These are phyloP conservation scores for Augochlorella aurata DNA, from an alignment of 2,888 invertebrate species.

Conservation along the genomic window DNA sequence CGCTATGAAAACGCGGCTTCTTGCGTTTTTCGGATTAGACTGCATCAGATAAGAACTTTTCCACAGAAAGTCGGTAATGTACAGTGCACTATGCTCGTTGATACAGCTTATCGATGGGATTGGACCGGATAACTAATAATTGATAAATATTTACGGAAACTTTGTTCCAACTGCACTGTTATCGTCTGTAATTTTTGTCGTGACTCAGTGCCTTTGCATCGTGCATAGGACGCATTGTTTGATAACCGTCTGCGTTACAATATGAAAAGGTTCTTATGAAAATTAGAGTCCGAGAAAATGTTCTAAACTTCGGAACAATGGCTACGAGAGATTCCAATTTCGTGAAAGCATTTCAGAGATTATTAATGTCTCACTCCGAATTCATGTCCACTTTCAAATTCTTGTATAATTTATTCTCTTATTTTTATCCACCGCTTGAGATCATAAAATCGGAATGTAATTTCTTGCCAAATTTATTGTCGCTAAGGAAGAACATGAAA, in stretches of 20 bases:
- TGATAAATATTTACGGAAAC: conserved; percentile 58
- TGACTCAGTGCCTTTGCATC: conserved; percentile 50
- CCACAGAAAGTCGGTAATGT: conserved; percentile 20
- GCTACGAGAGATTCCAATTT: neutral
- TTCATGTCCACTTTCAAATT: neutral
- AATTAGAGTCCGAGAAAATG: neutral
- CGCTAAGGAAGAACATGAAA: neutral
- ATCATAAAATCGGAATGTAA: neutral
- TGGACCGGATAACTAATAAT: conserved; percentile 46
- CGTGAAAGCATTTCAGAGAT: neutral
- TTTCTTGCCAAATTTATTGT: neutral
- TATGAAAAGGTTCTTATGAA: neutral
- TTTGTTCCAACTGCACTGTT: conserved; percentile 42
- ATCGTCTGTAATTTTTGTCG: conserved; percentile 56
- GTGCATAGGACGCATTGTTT: neutral
- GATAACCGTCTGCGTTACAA: neutral
- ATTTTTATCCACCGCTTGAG: neutral
- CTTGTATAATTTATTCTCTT: neutral
- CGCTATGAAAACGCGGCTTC: too few species aligned
- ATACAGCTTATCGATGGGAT: conserved; percentile 34
- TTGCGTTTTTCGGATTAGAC: neutral
- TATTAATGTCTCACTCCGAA: neutral
- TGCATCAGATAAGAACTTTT: conserved; percentile 16
- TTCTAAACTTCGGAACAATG: neutral
- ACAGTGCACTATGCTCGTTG: conserved; percentile 47